These are phyloP conservation scores for Petrocephalus zakoni DNA, from an alignment of 2,113 vertebrate genomes.

Conservation along the genomic window DNA sequence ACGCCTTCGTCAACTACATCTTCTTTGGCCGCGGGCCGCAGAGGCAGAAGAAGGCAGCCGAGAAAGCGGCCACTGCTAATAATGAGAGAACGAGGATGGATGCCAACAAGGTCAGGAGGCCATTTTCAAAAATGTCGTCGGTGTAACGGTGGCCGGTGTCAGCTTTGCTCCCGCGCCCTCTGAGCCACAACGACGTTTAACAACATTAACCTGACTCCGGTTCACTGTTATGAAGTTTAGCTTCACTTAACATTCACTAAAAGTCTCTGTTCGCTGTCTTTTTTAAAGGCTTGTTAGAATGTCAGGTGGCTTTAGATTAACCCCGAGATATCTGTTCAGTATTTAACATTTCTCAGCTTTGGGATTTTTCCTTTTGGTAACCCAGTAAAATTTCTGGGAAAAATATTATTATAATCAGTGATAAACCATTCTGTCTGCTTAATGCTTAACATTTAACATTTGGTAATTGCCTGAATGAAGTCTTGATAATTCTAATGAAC, in stretches of 20 bases:
- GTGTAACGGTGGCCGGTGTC: not conserved
- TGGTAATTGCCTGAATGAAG: not conserved
- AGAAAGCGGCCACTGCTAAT: constrained; percentile 81
- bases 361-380: not conserved
- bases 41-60: constrained; percentile 91
- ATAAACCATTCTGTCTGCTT: not conserved
- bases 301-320: not conserved
- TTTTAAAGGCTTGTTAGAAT: not conserved
- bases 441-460: not conserved
- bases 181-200: not conserved
- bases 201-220: constrained; percentile 2
- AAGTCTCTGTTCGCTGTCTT: not conserved
- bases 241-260: not conserved
- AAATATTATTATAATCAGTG: not conserved
- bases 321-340: not conserved
- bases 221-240: not conserved
- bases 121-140: not conserved
- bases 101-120: constrained; percentile 75
- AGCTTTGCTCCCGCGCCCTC: not conserved
- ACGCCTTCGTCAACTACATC: constrained; percentile 98
- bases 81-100: constrained; percentile 92
- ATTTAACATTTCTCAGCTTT: not conserved
- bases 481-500: not conserved
- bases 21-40: constrained; percentile 96
- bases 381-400: not conserved